Base-by-base conservation (phyloP, 2,113 vertebrate genomes). In the Phalacrocorax brasilianus region DNA sequence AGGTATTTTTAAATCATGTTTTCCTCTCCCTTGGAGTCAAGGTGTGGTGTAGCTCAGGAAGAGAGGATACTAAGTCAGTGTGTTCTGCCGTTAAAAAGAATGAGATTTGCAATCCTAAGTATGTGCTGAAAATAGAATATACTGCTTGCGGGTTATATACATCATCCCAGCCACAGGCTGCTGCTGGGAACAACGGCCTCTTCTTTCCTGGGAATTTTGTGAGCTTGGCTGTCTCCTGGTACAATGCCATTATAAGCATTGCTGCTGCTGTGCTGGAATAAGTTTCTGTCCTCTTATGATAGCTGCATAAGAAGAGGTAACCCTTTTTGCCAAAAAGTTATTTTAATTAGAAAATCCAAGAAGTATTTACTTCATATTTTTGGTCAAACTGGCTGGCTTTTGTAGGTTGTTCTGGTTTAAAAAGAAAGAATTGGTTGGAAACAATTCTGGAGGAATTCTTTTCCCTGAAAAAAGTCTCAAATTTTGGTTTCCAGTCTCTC, bases 181-280 rank as follows among this genome's bases (percentile, higher is more conserved):
- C 67, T 83, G 35, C 68, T 94, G 88, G 88, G 44, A 89, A 53
- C 66, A 93, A 40, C 75, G n/a, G 66, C 49, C 30, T 47, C 61
- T 50, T 94, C 86, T 95, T 95, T 83, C 80, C 85, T 81, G 93
- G 73, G 89, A 78, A 30, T 91, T 92, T 26, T 49, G n/a, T 67
- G 86, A 95, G 93, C 89, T 95, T 85, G 91, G 35, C 62, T 66
- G 27, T 75, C 18, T 71, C 27, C 84, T 96, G 95, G 94, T 87
- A 44, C 81, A 72, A 50, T 68, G 91, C 94, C 89, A 93, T 59
- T 78, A 23, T 33, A 95, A 89, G 76, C 88, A 67, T 62, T 76
- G 50, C 71, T 93, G 65, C 74, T 95, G 70, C 95, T 90, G 35
- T 56, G 74, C 65, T 94, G 89, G 56, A 83, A 4, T 65, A 38